Evolutionary conservation across 2,888 invertebrate genomes (phyloP), one percentile per base, ranked within the genome.

Genomic region (Drosophila neonasuta): DNA sequence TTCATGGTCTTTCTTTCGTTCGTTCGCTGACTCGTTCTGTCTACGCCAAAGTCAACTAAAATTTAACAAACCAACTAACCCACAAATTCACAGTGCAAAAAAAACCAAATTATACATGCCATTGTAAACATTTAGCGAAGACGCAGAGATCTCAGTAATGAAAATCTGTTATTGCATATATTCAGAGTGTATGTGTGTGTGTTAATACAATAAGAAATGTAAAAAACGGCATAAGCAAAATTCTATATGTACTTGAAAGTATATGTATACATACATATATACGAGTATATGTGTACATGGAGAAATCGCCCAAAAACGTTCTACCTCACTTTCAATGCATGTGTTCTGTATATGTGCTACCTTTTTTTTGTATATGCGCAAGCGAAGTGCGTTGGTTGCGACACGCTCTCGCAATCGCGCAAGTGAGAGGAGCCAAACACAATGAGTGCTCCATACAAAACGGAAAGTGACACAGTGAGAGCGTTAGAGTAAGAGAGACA

Each of bases 241-340:
- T 71, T 60, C 55, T 68, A 49, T 58, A 56, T 55, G 24, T 20
- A 52, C 59, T 46, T 57, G 49, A 30, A 54, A 42, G 34, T 48
- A 57, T 24, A 17, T 45, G 36, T 58, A 29, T 61, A 44, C 48
- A 75, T 65, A 54, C 41, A 62, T 62, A 24, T 44, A 50, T 60
- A 32, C 68, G 64, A 60, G 61, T 68, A 67, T 62, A 71, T 64
- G 71, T 71, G 76, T 71, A 61, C 68, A 74, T 84, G 72, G 84
- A 80, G 72, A 85, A 88, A 84, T 88, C 89, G 87, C 88, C 89
- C 80, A 89, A 88, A 87, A 86, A 73, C 62, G 74, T 74, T 74
- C 74, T 74, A 72, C 68, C 73, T 74, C 60, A 77, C 81, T 71
- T 78, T 84, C 63, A 62, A 65, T 60, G 66, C 32, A 11, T 45